Conservation (phyloP, 2,888 invertebrate species). For the Cacoxenus indagator region DNA sequence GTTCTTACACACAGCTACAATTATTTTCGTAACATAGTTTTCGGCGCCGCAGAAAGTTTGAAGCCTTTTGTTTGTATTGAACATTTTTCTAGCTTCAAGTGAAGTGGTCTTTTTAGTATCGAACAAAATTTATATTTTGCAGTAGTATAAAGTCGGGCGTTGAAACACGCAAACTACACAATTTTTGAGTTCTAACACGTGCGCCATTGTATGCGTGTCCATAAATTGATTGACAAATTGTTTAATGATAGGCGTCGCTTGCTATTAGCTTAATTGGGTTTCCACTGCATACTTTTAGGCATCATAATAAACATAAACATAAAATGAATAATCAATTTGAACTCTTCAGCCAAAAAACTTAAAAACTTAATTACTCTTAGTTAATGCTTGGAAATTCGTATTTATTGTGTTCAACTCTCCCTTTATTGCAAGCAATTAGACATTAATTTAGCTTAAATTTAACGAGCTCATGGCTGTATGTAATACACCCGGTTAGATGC, state of each 20-base stretch:
- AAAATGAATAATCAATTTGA: background rate
- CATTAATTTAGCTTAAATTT: too few species aligned
- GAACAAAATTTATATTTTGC: too few species aligned
- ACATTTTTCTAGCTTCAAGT: background rate
- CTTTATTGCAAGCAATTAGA: too few species aligned
- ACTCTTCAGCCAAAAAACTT: background rate
- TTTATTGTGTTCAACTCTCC: too few species aligned
- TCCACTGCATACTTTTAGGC: background rate
- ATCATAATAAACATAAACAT: background rate
- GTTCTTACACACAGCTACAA: too few species aligned
- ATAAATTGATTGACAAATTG: constrained; percentile 11
- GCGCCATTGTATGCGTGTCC: background rate
- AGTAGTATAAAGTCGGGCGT: background rate
- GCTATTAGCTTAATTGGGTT: background rate
- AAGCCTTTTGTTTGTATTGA: background rate
- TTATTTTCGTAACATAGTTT: constrained; percentile 14
- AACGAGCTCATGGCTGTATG: too few species aligned
- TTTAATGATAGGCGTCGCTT: background rate
- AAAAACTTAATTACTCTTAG: too few species aligned
- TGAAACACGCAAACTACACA: background rate
- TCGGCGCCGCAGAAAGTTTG: background rate
- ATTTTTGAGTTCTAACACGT: background rate
- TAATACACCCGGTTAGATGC: too few species aligned
- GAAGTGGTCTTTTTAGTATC: background rate
- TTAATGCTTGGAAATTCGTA: too few species aligned